Evolutionary conservation across 2,113 vertebrate genomes (phyloP).

Genomic region (Cyanoramphus novaezelandiae): DNA sequence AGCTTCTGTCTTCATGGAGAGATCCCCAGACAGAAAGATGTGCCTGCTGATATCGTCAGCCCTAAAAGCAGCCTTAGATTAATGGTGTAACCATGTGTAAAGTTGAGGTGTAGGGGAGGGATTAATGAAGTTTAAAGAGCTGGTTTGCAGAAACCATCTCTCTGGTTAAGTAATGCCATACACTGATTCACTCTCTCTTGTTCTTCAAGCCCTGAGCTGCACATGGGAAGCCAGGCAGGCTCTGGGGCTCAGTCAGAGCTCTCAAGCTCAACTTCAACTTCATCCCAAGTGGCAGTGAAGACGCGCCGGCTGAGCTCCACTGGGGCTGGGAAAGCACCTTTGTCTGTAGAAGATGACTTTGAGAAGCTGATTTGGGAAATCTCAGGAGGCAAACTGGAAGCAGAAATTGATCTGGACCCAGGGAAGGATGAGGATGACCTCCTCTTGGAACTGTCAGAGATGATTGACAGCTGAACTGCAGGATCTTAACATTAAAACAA

Average conservation of each 20-base stretch:
- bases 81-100: too few relatives aligned
- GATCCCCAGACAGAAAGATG: neutral
- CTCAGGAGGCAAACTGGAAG: slow-evolving; percentile 87
- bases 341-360: slow-evolving; percentile 86
- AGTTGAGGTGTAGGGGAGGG: neutral
- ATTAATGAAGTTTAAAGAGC: neutral
- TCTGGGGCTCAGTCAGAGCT: neutral
- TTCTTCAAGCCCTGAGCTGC: slow-evolving; percentile 36
- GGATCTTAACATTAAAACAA: neutral
- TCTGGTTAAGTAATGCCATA: neutral
- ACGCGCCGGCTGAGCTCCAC: slow-evolving; percentile 75
- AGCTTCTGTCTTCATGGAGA: neutral
- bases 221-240: neutral
- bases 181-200: neutral
- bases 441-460: slow-evolving; percentile 91
- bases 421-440: slow-evolving; percentile 91
- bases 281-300: slow-evolving; percentile 50
- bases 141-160: neutral
- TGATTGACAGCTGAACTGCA: slow-evolving; percentile 88
- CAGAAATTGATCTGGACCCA: slow-evolving; percentile 86
- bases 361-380: slow-evolving; percentile 94
- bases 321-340: slow-evolving; percentile 45
- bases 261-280: slow-evolving; percentile 46
- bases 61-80: neutral
- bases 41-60: neutral